Evolutionary conservation across 2,888 invertebrate species (phyloP).

Genomic region (Paralinhomoeus sp.): DNA sequence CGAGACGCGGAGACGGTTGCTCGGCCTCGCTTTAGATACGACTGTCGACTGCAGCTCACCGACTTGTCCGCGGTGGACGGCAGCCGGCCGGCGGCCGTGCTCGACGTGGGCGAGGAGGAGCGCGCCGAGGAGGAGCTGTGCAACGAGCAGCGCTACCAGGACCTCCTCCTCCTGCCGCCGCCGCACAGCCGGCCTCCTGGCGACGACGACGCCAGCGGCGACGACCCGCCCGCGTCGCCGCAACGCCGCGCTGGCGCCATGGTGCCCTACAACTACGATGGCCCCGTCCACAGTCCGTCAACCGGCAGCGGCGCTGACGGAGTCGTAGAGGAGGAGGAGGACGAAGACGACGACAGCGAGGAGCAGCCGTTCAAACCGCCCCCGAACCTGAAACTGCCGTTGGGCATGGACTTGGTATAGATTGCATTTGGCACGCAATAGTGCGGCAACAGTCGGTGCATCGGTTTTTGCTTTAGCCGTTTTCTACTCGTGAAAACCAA

Average conservation of each 20-base stretch:
- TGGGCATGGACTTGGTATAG: conserved; percentile 39
- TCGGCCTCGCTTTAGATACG: conserved; percentile 15
- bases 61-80: conserved; percentile 4
- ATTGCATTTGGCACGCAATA: no score
- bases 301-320: conserved; percentile 23
- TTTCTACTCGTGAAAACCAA: conserved; percentile 25
- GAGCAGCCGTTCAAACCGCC: conserved; percentile 49
- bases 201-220: conserved; percentile 36
- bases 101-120: conserved; percentile 42
- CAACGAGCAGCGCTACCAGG: conserved; percentile 79
- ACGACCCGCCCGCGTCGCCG: conserved; percentile 4
- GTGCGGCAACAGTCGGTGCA: no score
- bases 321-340: conserved; percentile 32
- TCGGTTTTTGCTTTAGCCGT: conserved; percentile 12
- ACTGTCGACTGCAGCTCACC: conserved; percentile 16
- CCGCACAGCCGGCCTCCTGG: no score
- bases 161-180: no score
- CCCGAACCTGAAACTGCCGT: conserved; percentile 48
- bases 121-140: conserved; percentile 63
- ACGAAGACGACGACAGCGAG: conserved; percentile 15
- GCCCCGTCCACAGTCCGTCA: no score
- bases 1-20: no score
- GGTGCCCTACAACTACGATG: conserved; percentile 27
- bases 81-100: conserved; percentile 1
- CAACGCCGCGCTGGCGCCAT: conserved; percentile 1